phyloP scores from a whole-genome alignment of 2,113 vertebrate genomes.

The Eonycteris spelaea region DNA sequence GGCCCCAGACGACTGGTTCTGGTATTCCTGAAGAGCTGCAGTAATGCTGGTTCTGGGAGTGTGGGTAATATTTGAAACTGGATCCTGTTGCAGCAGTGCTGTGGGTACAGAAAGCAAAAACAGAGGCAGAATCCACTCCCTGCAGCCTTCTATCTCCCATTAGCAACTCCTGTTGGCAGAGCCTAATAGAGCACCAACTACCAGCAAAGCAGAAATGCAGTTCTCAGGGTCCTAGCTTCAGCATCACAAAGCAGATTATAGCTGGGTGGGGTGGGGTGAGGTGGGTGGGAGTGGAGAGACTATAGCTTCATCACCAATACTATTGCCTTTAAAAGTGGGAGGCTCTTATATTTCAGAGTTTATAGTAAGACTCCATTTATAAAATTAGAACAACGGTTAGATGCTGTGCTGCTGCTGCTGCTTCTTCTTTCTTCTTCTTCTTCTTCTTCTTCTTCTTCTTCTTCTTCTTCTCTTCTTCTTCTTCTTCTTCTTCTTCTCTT shows the following conservation, averaged over 20 bases:
- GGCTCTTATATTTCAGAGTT: not conserved
- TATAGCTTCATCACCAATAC: not conserved
- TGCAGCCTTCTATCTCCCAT: not conserved
- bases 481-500: not conserved
- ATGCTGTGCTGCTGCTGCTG: no score
- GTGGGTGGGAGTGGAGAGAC: not conserved
- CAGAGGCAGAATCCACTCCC: not conserved
- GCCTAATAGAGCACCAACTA: fast-evolving
- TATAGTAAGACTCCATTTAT: not conserved
- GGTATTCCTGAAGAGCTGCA: not conserved
- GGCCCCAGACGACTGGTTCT: not conserved
- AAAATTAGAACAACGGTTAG: not conserved
- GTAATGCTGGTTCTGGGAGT: not conserved
- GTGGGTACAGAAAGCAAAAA: not conserved
- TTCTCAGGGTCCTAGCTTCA: not conserved
- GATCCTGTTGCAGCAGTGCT: not conserved
- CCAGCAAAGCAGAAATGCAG: not conserved
- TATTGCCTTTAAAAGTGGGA: not conserved
- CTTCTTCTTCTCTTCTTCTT: not conserved
- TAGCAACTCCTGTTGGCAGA: not conserved
- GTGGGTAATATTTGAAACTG: not conserved
- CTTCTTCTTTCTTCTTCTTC: not conserved
- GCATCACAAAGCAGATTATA: not conserved
- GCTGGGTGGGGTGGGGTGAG: not conserved
- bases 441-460: no score